phyloP scores from a whole-genome alignment of 2,113 vertebrate species.

The Lagopus muta region DNA sequence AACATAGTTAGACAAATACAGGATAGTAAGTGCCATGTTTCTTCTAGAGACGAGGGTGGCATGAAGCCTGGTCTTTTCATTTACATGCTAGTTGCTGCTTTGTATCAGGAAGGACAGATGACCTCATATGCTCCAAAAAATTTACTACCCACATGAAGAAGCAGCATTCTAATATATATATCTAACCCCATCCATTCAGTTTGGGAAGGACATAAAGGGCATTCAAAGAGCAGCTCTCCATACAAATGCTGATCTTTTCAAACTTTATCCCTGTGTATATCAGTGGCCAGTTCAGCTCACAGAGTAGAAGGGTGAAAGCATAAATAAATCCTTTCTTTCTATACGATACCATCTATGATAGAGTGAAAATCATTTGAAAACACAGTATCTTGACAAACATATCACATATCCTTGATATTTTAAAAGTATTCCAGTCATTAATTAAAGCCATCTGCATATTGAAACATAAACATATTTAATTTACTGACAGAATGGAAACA shows the following conservation, averaged over 20 bases:
- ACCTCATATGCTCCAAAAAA: neutral
- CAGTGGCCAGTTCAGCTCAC: neutral
- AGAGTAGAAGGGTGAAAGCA: neutral
- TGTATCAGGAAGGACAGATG: neutral
- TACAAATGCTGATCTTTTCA: neutral
- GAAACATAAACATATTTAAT: neutral
- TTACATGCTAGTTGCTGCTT: neutral
- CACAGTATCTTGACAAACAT: neutral
- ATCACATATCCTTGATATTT: neutral
- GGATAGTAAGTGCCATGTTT: neutral
- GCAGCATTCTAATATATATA: neutral
- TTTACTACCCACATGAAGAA: neutral
- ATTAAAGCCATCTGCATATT: neutral
- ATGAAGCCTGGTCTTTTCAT: neutral
- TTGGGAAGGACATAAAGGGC: neutral
- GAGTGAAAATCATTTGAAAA: neutral
- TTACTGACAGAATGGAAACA: neutral
- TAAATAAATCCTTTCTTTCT: neutral
- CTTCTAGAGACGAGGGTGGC: neutral
- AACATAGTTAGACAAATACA: slow-evolving; percentile 13
- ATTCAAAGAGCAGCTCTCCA: neutral
- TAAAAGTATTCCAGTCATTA: neutral
- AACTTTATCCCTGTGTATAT: neutral
- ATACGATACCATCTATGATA: accelerated
- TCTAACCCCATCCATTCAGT: neutral